Percentiles rank a stretch among this genome's conserved stretches.
These are phyloP conservation scores for Anguilla marmorata DNA, from an alignment of 2,797 vertebrate genomes.

Conservation along the genomic window DNA sequence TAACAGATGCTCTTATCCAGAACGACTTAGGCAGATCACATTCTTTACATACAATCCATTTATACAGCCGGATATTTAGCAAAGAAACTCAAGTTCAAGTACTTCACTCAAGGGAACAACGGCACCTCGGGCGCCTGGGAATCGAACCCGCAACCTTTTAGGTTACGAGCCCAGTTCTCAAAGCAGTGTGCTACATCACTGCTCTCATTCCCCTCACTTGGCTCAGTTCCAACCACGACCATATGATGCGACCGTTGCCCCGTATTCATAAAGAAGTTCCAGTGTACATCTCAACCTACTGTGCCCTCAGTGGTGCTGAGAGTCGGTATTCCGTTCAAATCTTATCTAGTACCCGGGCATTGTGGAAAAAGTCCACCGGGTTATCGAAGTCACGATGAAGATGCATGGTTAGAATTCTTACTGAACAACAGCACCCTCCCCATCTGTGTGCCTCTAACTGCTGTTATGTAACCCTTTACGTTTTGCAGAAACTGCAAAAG, in stretches of 20 bases:
- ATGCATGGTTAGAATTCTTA: neutral
- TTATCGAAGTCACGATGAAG: neutral
- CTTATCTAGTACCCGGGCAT: constrained; percentile 15
- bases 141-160: neutral
- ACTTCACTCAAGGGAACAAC: too few relatives aligned
- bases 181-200: neutral
- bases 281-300: neutral
- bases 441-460: neutral
- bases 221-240: neutral
- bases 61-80: too few relatives aligned
- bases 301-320: neutral
- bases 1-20: too few relatives aligned
- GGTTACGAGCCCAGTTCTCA: neutral
- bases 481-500: neutral
- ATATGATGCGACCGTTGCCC: neutral
- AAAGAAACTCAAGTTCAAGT: too few relatives aligned
- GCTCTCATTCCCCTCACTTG: neutral
- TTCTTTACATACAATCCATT: too few relatives aligned
- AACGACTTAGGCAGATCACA: too few relatives aligned
- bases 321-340: neutral
- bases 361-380: neutral
- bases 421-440: neutral
- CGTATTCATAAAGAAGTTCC: neutral
- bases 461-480: neutral
- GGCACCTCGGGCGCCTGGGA: too few relatives aligned